phyloP scores from a whole-genome alignment of 2,888 invertebrate genomes.

The Trachelus tabidus region DNA sequence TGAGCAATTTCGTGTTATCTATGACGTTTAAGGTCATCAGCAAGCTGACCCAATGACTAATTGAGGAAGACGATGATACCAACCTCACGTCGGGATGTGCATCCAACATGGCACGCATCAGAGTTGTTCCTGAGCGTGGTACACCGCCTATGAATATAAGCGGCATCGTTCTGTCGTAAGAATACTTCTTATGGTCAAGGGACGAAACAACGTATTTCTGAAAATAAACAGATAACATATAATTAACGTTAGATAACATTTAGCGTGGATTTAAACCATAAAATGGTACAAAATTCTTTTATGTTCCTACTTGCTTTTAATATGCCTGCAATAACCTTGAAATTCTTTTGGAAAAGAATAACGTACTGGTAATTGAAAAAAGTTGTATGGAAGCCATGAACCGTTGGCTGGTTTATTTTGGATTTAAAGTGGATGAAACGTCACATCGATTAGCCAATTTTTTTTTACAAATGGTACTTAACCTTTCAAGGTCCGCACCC shows the following conservation, averaged over 20 bases:
- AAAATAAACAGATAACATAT: constrained; percentile 38
- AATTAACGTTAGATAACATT: too few species aligned
- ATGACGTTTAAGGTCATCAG: neutral
- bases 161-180: constrained; percentile 89
- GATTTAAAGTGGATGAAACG: neutral
- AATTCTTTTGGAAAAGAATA: neutral
- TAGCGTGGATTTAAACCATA: neutral
- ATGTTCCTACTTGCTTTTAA: neutral
- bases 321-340: neutral
- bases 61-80: constrained; percentile 32
- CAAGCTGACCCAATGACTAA: neutral
- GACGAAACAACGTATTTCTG: constrained; percentile 74
- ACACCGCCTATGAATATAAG: constrained; percentile 98
- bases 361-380: neutral
- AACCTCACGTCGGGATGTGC: constrained; percentile 95
- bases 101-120: constrained; percentile 98
- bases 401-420: neutral
- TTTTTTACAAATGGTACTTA: neutral
- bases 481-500: neutral
- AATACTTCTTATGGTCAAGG: constrained; percentile 74
- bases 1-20: neutral
- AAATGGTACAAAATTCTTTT: neutral
- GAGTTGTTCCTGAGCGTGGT: constrained; percentile 96
- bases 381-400: neutral
- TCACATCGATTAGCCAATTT: neutral